Conservation (phyloP, 2,797 vertebrate species). For the Neosilurus mollespiculum region DNA sequence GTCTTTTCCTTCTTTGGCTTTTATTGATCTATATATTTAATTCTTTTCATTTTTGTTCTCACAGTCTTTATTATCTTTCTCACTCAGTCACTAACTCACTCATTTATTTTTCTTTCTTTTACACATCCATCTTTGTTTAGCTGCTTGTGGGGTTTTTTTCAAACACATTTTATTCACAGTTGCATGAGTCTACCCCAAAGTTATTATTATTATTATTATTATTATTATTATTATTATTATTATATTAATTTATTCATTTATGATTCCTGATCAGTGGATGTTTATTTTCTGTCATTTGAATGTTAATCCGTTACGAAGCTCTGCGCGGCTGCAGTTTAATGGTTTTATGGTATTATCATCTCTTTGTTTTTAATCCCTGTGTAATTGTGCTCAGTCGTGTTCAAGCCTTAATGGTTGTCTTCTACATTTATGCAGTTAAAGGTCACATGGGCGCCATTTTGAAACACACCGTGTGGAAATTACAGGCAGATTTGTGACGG, state of each 20-base stretch:
- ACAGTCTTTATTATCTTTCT: too few species aligned
- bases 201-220: neutral
- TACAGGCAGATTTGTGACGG: conserved; percentile 16
- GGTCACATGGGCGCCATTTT: neutral
- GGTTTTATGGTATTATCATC: neutral
- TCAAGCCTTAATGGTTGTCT: conserved; percentile 6
- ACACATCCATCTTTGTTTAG: neutral
- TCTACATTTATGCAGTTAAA: neutral
- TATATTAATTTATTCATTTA: neutral
- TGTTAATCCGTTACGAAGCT: neutral
- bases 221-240: neutral
- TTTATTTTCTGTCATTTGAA: neutral
- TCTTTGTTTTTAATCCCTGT: conserved; percentile 48
- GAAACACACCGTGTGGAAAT: neutral
- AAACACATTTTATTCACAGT: neutral
- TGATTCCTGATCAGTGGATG: neutral
- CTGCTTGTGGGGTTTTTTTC: neutral
- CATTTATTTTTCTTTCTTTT: neutral
- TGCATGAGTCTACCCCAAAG: neutral
- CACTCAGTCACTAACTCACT: neutral
- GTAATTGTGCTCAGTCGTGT: conserved; percentile 21
- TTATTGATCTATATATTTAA: neutral
- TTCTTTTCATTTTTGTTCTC: neutral
- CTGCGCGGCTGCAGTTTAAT: neutral
- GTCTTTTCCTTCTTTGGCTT: neutral